Conservation (phyloP, 1,140 invertebrate species). For the Tenebrio molitor region DNA sequence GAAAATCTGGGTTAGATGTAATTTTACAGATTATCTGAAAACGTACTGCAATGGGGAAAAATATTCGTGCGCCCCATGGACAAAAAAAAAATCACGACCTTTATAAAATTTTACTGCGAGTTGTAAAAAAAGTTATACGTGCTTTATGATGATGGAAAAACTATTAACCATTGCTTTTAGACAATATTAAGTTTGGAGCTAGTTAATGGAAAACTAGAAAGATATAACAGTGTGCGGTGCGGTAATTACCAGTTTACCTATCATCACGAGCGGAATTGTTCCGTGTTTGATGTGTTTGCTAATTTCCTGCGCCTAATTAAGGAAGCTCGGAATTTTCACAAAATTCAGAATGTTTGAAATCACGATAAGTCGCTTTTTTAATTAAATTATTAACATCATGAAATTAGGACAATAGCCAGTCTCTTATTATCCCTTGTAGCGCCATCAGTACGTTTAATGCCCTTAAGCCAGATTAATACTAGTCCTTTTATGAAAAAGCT, state of each 20-base stretch:
- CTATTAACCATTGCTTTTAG: slow-evolving; percentile 12
- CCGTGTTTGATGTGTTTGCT: slow-evolving; percentile 17
- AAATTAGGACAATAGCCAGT: slow-evolving; percentile 7
- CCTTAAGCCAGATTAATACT: slow-evolving; percentile 10
- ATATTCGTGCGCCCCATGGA: too few species aligned
- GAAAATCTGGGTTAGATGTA: too few species aligned
- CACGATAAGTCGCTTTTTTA: neutral
- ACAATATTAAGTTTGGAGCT: slow-evolving; percentile 12
- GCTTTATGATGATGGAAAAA: slow-evolving; percentile 27
- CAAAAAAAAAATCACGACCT: slow-evolving; percentile 5
- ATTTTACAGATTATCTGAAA: too few species aligned
- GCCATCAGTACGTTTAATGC: slow-evolving; percentile 10
- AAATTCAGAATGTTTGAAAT: neutral
- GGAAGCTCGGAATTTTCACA: neutral
- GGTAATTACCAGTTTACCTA: slow-evolving; percentile 20
- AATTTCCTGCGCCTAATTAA: slow-evolving; percentile 3
- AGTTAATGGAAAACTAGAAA: slow-evolving; percentile 13
- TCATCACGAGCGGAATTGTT: neutral
- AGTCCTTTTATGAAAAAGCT: slow-evolving; percentile 23
- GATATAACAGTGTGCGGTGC: slow-evolving; percentile 7
- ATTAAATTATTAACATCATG: slow-evolving; percentile 16
- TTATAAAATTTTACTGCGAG: slow-evolving; percentile 4
- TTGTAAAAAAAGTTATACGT: slow-evolving; percentile 4
- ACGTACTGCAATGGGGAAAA: too few species aligned
- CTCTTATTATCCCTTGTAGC: slow-evolving; percentile 8